Evolutionary conservation across 1,140 invertebrate species (phyloP).

Genomic region (Drosophila trapezifrons): DNA sequence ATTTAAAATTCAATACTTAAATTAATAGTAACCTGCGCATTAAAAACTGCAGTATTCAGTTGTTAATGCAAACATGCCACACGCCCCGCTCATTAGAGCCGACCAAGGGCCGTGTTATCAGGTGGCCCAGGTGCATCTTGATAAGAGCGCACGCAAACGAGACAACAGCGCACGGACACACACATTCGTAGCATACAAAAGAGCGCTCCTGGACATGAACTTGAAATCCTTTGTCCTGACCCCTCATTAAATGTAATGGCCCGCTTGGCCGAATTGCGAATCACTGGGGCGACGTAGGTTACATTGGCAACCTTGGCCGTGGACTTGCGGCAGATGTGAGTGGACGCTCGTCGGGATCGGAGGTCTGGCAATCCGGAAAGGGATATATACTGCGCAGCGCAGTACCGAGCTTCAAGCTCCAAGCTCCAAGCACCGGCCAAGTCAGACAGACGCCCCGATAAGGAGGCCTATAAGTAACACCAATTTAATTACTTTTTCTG

Average conservation of each 20-base stretch:
- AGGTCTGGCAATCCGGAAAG: slow-evolving; percentile 53
- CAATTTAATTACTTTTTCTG: slow-evolving; percentile 32
- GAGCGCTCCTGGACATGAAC: slow-evolving; percentile 66
- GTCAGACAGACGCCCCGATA: slow-evolving; percentile 44
- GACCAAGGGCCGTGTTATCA: slow-evolving; percentile 38
- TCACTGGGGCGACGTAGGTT: slow-evolving; percentile 24
- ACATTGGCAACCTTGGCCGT: slow-evolving; percentile 65
- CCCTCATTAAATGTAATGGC: slow-evolving; percentile 72
- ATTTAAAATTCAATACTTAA: neutral
- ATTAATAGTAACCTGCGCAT: neutral
- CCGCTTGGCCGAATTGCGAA: slow-evolving; percentile 52
- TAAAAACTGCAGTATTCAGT: slow-evolving; percentile 31
- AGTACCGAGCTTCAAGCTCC: neutral
- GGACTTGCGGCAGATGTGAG: slow-evolving; percentile 49
- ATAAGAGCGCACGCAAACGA: slow-evolving; percentile 44
- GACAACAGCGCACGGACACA: slow-evolving; percentile 14
- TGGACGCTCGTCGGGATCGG: slow-evolving; percentile 34
- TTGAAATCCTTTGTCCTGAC: slow-evolving; percentile 75
- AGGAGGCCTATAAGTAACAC: slow-evolving; percentile 51
- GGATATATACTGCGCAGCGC: slow-evolving; percentile 49
- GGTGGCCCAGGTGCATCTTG: slow-evolving; percentile 69
- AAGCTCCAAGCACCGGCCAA: slow-evolving; percentile 31
- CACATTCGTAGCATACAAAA: slow-evolving; percentile 69
- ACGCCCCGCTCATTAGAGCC: slow-evolving; percentile 62
- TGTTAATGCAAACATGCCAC: slow-evolving; percentile 18